Percentiles rank a stretch among this genome's conserved stretches.
Evolutionary conservation across 2,113 vertebrate species (phyloP).

Genomic region (Pampusana beccarii): DNA sequence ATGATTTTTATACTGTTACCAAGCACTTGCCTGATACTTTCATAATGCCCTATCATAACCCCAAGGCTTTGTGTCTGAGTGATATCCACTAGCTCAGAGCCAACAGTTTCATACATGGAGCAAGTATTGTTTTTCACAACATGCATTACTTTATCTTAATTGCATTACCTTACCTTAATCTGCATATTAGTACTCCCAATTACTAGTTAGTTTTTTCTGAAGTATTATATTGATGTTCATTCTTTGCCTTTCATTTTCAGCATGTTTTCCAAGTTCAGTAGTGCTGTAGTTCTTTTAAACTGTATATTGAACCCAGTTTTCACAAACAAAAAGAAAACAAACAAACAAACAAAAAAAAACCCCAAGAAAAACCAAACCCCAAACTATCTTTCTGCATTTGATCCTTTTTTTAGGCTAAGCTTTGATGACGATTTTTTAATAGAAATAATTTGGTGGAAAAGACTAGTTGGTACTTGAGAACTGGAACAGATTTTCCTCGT

Average conservation of each 20-base stretch:
- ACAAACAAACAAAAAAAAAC: fast-evolving
- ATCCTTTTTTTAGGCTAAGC: neutral
- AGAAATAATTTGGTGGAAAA: neutral
- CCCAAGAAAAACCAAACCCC: too few relatives aligned
- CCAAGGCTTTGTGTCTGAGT: neutral
- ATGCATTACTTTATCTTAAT: neutral
- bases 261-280: neutral
- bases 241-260: neutral
- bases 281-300: neutral
- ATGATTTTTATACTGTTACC: neutral
- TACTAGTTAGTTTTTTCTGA: neutral
- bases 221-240: neutral
- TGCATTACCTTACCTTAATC: neutral
- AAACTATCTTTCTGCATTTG: neutral
- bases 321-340: neutral
- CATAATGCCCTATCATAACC: neutral
- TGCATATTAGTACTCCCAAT: neutral
- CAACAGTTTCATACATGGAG: neutral
- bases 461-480: neutral
- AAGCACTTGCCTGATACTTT: neutral
- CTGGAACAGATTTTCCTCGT: neutral
- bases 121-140: neutral
- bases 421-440: neutral
- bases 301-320: neutral
- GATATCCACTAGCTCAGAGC: neutral